phyloP scores from a whole-genome alignment of 2,797 vertebrate genomes.

The Okamejei kenojei region DNA sequence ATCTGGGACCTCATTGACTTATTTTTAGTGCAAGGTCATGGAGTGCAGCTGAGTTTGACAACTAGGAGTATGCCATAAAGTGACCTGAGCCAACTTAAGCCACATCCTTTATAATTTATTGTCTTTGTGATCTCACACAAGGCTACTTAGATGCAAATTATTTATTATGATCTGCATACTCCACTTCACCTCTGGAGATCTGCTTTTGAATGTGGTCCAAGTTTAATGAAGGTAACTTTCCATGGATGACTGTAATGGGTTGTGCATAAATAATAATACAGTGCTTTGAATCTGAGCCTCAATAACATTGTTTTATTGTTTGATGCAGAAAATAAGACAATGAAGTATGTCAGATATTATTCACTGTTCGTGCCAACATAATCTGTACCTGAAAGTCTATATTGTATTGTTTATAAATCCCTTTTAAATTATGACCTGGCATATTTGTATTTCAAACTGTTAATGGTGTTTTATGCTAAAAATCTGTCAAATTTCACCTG shows the following conservation, averaged over 20 bases:
- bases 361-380: not conserved
- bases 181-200: not conserved
- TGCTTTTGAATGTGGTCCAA: slow-evolving; percentile 23
- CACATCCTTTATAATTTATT: slow-evolving; percentile 6
- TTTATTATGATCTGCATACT: slow-evolving; percentile 16
- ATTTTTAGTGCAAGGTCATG: slow-evolving; percentile 1
- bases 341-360: not conserved
- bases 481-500: too few relatives aligned
- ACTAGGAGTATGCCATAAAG: not conserved
- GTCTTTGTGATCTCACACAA: not conserved
- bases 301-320: not conserved
- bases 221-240: slow-evolving; percentile 34
- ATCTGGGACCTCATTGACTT: not conserved
- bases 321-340: not conserved
- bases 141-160: slow-evolving; percentile 9
- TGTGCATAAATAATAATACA: not conserved
- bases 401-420: not conserved
- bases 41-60: not conserved
- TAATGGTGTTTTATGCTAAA: too few relatives aligned
- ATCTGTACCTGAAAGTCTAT: not conserved
- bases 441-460: not conserved
- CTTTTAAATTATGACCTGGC: not conserved
- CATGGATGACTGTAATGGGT: not conserved
- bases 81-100: slow-evolving; percentile 30
- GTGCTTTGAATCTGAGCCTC: not conserved